Percentiles rank a stretch among this genome's conserved stretches.
phyloP scores from a whole-genome alignment of 2,797 vertebrate genomes.

The Loriculus beryllinus region DNA sequence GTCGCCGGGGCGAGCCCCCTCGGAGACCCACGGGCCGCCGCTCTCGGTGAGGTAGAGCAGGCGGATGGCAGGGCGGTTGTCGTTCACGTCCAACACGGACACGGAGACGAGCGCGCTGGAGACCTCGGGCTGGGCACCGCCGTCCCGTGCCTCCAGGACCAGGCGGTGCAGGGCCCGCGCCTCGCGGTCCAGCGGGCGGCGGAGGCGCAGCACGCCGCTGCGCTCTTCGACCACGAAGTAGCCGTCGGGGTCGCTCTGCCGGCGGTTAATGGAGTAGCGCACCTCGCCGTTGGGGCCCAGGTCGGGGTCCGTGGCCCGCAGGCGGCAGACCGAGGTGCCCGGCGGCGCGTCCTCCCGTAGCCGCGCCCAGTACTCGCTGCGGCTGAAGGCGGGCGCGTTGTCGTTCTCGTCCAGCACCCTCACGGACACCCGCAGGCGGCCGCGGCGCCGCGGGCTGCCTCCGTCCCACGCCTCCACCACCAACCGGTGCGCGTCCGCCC shows the following conservation, averaged over 20 bases:
- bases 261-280: constrained; percentile 80
- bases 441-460: constrained; percentile 81
- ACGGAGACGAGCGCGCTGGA: constrained; percentile 83
- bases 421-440: constrained; percentile 78
- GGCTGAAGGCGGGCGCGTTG: constrained; percentile 86
- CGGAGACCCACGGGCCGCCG: constrained; percentile 81
- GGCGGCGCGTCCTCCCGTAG: constrained; percentile 81
- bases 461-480: constrained; percentile 89
- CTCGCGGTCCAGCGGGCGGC: constrained; percentile 85
- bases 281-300: constrained; percentile 81
- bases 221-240: constrained; percentile 81
- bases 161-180: constrained; percentile 81
- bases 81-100: constrained; percentile 87
- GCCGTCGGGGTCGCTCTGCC: constrained; percentile 76
- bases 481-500: constrained; percentile 75
- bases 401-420: constrained; percentile 90
- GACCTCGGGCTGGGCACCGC: constrained; percentile 83
- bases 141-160: constrained; percentile 84
- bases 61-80: constrained; percentile 84
- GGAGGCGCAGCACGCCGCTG: constrained; percentile 82
- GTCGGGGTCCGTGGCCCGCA: constrained; percentile 85
- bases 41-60: constrained; percentile 86
- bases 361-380: constrained; percentile 78
- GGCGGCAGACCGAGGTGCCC: constrained; percentile 78
- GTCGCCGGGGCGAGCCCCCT: constrained; percentile 81